Conservation (phyloP, 2,888 invertebrate species). For the Abrostola tripartita region DNA sequence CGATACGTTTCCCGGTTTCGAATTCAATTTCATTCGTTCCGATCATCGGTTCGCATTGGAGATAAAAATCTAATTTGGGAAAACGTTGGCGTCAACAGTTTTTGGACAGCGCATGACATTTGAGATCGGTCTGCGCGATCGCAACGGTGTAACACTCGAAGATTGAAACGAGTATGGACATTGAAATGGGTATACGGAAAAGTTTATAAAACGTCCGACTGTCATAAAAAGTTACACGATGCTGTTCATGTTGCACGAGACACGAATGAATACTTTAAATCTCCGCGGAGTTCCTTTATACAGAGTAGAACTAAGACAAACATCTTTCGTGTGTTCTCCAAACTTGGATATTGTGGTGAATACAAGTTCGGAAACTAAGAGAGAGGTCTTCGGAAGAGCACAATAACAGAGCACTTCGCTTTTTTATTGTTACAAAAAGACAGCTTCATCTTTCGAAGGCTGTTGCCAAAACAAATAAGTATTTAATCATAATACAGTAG, state of each 20-base stretch:
- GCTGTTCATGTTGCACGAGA: conserved; percentile 44
- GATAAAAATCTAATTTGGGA: conserved; percentile 73
- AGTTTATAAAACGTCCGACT: conserved; percentile 47
- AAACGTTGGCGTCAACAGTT: conserved; percentile 70
- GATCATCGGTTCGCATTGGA: conserved; percentile 71
- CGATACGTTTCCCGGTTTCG: conserved; percentile 64
- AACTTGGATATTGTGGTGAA: conserved; percentile 23
- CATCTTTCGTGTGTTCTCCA: conserved; percentile 20
- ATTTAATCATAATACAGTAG: no score
- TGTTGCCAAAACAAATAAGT: conserved; percentile 35
- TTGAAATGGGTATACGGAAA: conserved; percentile 58
- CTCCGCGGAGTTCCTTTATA: conserved; percentile 36
- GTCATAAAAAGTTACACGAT: conserved; percentile 58
- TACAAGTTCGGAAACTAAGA: conserved; percentile 26
- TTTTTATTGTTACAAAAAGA: conserved; percentile 1
- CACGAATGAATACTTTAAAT: conserved; percentile 54
- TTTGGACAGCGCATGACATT: conserved; percentile 68
- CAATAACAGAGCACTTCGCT: conserved; percentile 8
- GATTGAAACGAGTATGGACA: conserved; percentile 58
- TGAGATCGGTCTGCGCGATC: conserved; percentile 60
- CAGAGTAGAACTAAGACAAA: conserved; percentile 39
- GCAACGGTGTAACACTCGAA: conserved; percentile 44
- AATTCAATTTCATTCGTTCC: conserved; percentile 75
- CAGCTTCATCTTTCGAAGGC: conserved; percentile 19
- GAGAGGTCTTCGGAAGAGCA: conserved; percentile 13